These are phyloP conservation scores for Heliconius cydno DNA, from an alignment of 2,888 invertebrate genomes.

Conservation along the genomic window DNA sequence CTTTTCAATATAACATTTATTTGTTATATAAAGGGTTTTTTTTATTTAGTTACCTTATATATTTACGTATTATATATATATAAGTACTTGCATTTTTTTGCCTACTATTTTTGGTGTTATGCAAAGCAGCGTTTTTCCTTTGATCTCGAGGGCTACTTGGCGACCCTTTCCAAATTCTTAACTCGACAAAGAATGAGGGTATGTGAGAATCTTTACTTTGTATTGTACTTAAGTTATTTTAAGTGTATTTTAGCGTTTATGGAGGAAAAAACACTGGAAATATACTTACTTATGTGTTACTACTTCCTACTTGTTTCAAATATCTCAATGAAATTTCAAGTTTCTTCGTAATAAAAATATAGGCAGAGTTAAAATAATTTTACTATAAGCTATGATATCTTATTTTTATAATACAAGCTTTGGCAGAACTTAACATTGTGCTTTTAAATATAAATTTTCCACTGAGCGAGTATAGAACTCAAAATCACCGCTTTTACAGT, in stretches of 20 bases:
- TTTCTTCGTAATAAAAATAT: not conserved
- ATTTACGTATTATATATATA: not conserved
- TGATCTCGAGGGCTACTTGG: constrained; percentile 36
- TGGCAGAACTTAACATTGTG: too few relatives aligned
- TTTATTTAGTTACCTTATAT: not conserved
- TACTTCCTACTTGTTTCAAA: not conserved
- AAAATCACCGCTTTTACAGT: too few relatives aligned
- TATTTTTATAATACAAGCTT: too few relatives aligned
- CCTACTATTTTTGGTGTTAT: constrained; percentile 26
- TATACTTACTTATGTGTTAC: not conserved
- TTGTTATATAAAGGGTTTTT: too few relatives aligned
- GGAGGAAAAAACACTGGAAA: not conserved
- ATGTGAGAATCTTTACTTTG: constrained; percentile 23
- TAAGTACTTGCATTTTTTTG: constrained; percentile 1
- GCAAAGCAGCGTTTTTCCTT: constrained; percentile 30
- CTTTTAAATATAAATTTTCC: too few relatives aligned
- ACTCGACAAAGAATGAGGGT: constrained; percentile 28
- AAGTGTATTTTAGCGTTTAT: constrained; percentile 20
- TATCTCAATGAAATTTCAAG: not conserved
- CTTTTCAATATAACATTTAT: too few relatives aligned
- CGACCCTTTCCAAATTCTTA: constrained; percentile 35
- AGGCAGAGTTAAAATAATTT: too few relatives aligned
- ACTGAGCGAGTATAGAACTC: too few relatives aligned
- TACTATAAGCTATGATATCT: too few relatives aligned
- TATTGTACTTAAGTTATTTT: constrained; percentile 18